Conservation (phyloP, 2,113 vertebrate species). For the Mastomys coucha region DNA sequence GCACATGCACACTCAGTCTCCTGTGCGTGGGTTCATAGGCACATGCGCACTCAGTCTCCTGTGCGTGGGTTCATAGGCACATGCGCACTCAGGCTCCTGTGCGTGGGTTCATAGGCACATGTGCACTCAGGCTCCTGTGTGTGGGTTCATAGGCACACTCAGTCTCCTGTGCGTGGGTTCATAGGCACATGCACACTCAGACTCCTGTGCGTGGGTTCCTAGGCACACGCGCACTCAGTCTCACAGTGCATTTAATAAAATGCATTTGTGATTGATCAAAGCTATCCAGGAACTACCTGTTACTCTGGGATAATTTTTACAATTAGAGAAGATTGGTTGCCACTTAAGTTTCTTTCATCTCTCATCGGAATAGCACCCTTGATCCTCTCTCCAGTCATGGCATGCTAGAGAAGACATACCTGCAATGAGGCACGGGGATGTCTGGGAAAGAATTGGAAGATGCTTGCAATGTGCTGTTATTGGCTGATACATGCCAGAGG, state of each 20-base stretch:
- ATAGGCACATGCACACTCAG: neutral
- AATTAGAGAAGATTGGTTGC: neutral
- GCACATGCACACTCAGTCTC: neutral
- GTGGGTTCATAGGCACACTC: too few species aligned
- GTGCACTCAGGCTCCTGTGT: too few species aligned
- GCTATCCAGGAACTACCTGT: neutral
- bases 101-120: neutral
- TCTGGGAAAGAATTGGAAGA: neutral
- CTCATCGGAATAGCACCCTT: neutral
- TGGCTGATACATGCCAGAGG: neutral
- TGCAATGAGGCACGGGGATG: neutral
- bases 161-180: neutral
- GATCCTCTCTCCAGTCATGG: neutral
- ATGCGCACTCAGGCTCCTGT: neutral
- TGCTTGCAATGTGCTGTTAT: neutral
- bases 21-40: neutral
- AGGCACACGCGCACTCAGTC: neutral
- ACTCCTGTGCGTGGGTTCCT: too few species aligned
- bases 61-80: neutral
- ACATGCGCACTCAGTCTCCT: neutral
- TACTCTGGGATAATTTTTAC: neutral
- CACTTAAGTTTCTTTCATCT: neutral
- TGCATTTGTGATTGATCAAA: neutral
- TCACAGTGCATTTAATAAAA: neutral
- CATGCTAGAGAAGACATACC: neutral